A percentile compares a stretch with the other conserved stretches of the same genome.
Conservation (phyloP, 1,140 invertebrate genomes). For the Formica selysi region DNA sequence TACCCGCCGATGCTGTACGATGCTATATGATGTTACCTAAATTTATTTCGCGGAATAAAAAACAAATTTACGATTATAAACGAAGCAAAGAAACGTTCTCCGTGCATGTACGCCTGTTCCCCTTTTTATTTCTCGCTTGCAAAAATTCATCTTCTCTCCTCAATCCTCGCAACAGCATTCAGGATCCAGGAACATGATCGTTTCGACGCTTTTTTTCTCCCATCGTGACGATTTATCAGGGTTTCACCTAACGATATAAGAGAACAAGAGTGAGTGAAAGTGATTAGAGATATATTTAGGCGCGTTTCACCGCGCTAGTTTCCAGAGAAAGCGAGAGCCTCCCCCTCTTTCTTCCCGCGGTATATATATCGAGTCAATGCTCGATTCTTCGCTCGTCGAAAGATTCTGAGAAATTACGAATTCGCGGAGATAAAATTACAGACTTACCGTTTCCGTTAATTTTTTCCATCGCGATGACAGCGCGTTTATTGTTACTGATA, state of each 20-base stretch:
- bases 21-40: slow-evolving; percentile 41
- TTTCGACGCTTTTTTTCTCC: not conserved
- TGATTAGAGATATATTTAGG: slow-evolving; percentile 19
- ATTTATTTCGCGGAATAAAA: slow-evolving; percentile 40
- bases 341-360: not conserved
- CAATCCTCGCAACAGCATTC: no score
- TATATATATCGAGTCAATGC: not conserved
- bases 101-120: not conserved
- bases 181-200: not conserved
- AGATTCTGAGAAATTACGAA: not conserved
- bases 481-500: no score
- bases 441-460: not conserved
- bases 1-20: slow-evolving; percentile 19
- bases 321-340: slow-evolving; percentile 24
- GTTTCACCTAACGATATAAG: not conserved
- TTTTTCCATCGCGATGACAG: not conserved
- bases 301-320: slow-evolving; percentile 12
- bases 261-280: slow-evolving; percentile 27
- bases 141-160: no score
- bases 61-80: slow-evolving; percentile 24
- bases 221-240: not conserved
- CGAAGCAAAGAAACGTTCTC: no score
- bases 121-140: not conserved
- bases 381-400: not conserved
- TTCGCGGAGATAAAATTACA: not conserved